These are phyloP conservation scores for Alethe diademata DNA, from an alignment of 2,113 vertebrate species.

Conservation along the genomic window DNA sequence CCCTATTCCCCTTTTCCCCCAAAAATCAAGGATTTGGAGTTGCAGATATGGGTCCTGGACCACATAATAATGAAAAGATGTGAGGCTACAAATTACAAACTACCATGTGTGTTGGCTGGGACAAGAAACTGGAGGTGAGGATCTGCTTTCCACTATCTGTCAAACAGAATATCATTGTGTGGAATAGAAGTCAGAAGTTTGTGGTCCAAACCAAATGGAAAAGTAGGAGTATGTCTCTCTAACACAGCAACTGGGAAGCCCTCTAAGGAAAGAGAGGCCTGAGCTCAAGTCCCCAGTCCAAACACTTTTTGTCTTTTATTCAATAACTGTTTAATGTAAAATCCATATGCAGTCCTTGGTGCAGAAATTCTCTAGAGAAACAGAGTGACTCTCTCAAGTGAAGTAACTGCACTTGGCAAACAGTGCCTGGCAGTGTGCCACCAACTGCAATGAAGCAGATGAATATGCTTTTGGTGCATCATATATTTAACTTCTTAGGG, in stretches of 20 bases:
- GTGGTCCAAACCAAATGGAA: not conserved
- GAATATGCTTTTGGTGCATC: conserved; percentile 40
- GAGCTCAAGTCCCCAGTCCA: not conserved
- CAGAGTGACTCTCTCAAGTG: conserved; percentile 63
- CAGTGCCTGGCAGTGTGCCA: conserved; percentile 46
- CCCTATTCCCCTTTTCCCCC: not conserved
- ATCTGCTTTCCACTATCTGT: not conserved
- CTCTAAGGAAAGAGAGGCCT: not conserved
- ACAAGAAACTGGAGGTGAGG: not conserved
- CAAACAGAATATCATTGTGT: not conserved
- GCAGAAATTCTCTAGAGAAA: conserved; percentile 52
- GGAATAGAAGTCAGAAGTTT: not conserved
- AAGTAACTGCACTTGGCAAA: conserved; percentile 64
- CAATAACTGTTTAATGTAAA: conserved; percentile 54
- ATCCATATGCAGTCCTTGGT: conserved; percentile 59
- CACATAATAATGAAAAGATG: not conserved
- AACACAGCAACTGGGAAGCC: not conserved
- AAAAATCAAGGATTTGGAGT: not conserved
- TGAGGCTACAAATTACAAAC: not conserved
- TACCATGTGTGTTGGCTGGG: not conserved
- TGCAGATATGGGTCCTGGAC: not conserved
- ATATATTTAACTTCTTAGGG: conserved; percentile 39
- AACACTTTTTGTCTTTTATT: conserved; percentile 43
- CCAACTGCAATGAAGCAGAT: conserved; percentile 44
- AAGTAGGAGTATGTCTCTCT: not conserved